Percentiles rank a stretch among this genome's conserved stretches.
phyloP scores from a whole-genome alignment of 2,797 vertebrate species.

The Argya squamiceps region DNA sequence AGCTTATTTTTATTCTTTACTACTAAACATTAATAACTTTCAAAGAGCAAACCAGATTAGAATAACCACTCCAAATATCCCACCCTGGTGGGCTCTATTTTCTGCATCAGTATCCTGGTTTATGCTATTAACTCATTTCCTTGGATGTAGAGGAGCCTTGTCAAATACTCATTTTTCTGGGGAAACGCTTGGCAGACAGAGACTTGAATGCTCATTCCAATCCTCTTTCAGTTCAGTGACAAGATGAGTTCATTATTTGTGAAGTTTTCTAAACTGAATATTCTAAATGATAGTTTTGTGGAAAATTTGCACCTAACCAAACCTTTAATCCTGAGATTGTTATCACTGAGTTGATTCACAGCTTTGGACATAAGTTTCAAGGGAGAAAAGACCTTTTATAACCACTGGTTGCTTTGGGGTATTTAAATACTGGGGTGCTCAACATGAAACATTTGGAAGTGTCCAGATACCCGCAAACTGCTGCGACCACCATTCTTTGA shows the following conservation, averaged over 20 bases:
- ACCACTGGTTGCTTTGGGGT: background rate
- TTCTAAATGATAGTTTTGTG: background rate
- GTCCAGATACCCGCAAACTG: background rate
- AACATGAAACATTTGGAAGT: background rate
- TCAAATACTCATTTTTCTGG: background rate
- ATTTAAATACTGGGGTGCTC: background rate
- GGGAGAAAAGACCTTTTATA: background rate
- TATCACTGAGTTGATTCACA: background rate
- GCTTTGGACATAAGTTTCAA: background rate
- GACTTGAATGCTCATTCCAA: background rate
- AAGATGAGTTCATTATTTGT: background rate
- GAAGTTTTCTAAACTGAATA: background rate
- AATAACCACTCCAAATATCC: background rate
- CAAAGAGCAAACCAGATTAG: slow-evolving; percentile 4
- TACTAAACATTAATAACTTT: slow-evolving; percentile 26
- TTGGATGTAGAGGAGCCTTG: background rate
- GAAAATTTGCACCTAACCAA: background rate
- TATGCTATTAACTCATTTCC: background rate
- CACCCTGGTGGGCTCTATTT: background rate
- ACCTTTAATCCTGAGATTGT: background rate
- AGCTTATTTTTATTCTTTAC: slow-evolving; percentile 18
- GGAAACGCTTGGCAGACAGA: background rate
- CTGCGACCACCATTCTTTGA: background rate
- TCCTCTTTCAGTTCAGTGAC: background rate
- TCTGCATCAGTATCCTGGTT: background rate